phyloP scores from a whole-genome alignment of 2,113 vertebrate species.

The Myocastor coypus region DNA sequence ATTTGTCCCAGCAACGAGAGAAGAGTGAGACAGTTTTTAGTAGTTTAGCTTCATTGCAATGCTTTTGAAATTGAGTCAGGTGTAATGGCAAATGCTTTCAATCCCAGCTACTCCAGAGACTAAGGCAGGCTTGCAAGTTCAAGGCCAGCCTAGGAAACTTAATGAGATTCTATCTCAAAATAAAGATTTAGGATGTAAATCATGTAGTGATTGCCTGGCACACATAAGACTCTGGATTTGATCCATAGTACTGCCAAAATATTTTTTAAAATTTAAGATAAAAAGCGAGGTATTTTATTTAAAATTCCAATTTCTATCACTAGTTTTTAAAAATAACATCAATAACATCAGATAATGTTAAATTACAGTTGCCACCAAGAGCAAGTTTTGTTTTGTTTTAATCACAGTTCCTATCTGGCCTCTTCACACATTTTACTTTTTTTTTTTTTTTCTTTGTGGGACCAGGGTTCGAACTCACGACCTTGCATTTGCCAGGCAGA shows the following conservation, averaged over 20 bases:
- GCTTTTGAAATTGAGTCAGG: slow-evolving; percentile 16
- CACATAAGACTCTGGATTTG: neutral
- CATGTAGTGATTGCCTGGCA: neutral
- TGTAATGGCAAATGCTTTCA: neutral
- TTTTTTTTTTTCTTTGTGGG: too few relatives aligned
- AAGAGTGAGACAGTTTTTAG: too few relatives aligned
- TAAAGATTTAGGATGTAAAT: neutral
- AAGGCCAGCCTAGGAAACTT: neutral
- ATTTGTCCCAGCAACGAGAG: too few relatives aligned
- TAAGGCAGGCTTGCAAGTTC: neutral
- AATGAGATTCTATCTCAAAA: neutral
- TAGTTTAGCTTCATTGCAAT: slow-evolving; percentile 25
- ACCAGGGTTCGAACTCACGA: too few relatives aligned
- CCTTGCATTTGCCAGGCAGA: too few relatives aligned
- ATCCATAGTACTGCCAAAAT: neutral
- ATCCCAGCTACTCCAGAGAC: neutral
- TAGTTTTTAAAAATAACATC: slow-evolving; percentile 43
- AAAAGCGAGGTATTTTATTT: slow-evolving; percentile 36
- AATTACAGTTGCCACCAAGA: neutral
- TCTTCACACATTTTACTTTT: neutral
- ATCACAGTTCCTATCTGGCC: neutral
- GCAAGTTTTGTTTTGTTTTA: neutral
- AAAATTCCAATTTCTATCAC: slow-evolving; percentile 24
- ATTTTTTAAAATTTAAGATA: neutral
- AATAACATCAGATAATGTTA: neutral